Percentiles rank a stretch among this genome's conserved stretches.
These are phyloP conservation scores for Drosophila pectinifera DNA, from an alignment of 1,140 invertebrate genomes.

Conservation along the genomic window DNA sequence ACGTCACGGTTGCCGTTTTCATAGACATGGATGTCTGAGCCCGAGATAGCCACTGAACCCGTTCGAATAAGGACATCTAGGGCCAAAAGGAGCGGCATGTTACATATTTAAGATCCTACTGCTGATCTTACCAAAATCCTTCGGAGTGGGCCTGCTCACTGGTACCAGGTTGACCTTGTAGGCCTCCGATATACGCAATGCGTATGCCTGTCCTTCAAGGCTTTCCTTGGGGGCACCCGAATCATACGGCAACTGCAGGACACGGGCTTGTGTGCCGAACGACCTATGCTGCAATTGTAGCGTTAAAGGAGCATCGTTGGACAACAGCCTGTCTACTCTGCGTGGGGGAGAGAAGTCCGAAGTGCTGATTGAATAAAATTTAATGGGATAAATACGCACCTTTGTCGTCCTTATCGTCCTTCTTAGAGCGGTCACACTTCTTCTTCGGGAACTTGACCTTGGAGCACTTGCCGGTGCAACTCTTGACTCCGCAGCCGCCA, in stretches of 20 bases:
- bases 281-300: slow-evolving; percentile 7
- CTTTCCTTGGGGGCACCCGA: no score
- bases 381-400: slow-evolving; percentile 15
- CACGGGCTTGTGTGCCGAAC: background rate
- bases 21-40: slow-evolving; percentile 74
- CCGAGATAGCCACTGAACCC: slow-evolving; percentile 41
- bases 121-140: slow-evolving; percentile 45
- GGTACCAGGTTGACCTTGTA: slow-evolving; percentile 45
- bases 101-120: no score
- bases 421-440: slow-evolving; percentile 46
- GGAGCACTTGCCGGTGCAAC: slow-evolving; percentile 26
- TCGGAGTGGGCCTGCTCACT: slow-evolving; percentile 26
- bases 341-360: slow-evolving; percentile 5
- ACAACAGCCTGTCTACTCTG: slow-evolving; percentile 20
- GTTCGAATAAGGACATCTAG: slow-evolving; percentile 71
- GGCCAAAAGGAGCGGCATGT: background rate
- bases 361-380: background rate
- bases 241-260: background rate
- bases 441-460: slow-evolving; percentile 45
- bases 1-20: slow-evolving; percentile 57
- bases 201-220: slow-evolving; percentile 4
- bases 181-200: slow-evolving; percentile 34
- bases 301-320: background rate
- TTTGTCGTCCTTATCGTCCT: slow-evolving; percentile 3
- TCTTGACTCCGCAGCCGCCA: background rate